Base-by-base conservation (phyloP, 2,113 vertebrate genomes). In the Phyllopteryx taeniolatus region DNA sequence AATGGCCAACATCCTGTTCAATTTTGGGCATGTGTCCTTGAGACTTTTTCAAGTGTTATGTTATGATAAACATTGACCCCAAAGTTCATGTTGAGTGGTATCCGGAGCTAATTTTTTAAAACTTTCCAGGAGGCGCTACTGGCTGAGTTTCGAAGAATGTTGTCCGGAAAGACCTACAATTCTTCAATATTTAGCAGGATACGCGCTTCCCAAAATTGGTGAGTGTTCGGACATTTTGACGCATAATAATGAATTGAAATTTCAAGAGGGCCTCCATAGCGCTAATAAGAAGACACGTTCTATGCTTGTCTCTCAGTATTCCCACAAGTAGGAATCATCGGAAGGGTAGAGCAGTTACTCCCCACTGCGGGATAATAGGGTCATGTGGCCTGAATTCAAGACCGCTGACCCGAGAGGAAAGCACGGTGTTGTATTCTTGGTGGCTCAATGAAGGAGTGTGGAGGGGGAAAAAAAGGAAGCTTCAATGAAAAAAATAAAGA, bases 361-460 rank as follows among this genome's bases (percentile, higher is more conserved):
- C 56, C 33, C 4, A 56, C 73, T 73, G n/a, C 61, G 22, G 46
- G 49, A 68, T 77, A 61, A 74, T 54, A 22, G 70, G 9, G 35
- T 68, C 65, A 42, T 33, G 27, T 33, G 43, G 35, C 66, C 68
- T 61, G 14, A 83, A 64, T 68, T n/a, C 19, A 70, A 78, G 47
- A 63, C 12, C 56, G 44, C 5, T 10, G 56, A 54, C 64, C 71
- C 11, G 22, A 75, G 42, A 72, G 49, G 27, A 61, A 53, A 75
- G 72, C 70, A 53, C 35, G 67, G 62, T 51, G 63, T 56, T 84
- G 71, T 66, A 27, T 67, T 54, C 17, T 27, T 10, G 46, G 69
- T 60, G 69, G 54, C 59, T 59, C 64, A 3, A 59, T 73, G 42
- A 17, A 53, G 15, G 17, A 53, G 15, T 53, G 39, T 39, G 35